phyloP scores from a whole-genome alignment of 2,888 invertebrate species.

The Microctonus brassicae region DNA sequence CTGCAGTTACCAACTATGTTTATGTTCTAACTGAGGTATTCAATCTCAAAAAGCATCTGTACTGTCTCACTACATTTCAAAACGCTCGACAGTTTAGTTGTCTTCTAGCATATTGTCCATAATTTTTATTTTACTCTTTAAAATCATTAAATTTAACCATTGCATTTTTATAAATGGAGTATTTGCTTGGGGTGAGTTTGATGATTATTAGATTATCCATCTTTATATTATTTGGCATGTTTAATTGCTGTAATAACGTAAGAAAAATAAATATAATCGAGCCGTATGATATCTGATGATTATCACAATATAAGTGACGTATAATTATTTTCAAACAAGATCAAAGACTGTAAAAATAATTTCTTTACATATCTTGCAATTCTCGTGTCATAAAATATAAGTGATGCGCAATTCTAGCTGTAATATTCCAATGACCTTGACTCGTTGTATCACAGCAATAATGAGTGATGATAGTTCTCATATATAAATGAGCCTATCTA shows the following conservation, averaged over 20 bases:
- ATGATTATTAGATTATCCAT: neutral
- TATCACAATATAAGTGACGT: neutral
- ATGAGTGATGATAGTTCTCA: constrained; percentile 5
- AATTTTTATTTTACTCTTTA: neutral
- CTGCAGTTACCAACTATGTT: neutral
- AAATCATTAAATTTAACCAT: neutral
- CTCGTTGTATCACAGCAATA: constrained; percentile 3
- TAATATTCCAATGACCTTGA: constrained; percentile 19
- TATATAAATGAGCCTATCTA: constrained; percentile 9
- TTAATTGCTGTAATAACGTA: neutral
- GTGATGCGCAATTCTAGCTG: constrained; percentile 13
- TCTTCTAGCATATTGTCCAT: neutral
- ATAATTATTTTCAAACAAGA: neutral
- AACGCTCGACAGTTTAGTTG: neutral
- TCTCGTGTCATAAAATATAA: constrained; percentile 17
- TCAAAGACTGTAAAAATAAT: neutral
- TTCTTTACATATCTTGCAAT: neutral
- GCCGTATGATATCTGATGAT: neutral
- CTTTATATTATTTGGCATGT: neutral
- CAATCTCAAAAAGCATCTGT: neutral
- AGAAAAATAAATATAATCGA: neutral
- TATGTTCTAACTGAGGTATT: neutral
- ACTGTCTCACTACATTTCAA: neutral
- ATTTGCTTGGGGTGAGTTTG: constrained; percentile 29
- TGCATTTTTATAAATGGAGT: constrained; percentile 20